These are phyloP conservation scores for Actinia tenebrosa DNA, from an alignment of 64 coral and sea anemone species.

Conservation along the genomic window DNA sequence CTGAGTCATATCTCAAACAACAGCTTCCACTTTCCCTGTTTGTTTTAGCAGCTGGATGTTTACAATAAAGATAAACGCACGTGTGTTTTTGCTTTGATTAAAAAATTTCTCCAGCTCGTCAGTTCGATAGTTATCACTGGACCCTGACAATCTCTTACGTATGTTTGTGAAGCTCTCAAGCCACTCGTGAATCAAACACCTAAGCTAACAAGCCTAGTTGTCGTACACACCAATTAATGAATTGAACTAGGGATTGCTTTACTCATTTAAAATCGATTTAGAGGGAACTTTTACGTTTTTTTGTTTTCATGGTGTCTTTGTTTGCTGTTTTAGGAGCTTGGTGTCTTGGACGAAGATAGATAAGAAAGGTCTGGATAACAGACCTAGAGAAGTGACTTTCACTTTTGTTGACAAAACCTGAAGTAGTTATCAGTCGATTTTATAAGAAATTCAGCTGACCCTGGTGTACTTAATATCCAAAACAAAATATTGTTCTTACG, in stretches of 20 bases:
- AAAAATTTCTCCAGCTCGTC: neutral
- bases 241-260: neutral
- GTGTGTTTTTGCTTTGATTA: conserved; percentile 13
- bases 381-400: neutral
- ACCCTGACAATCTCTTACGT: neutral
- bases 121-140: neutral
- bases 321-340: conserved; percentile 1
- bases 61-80: neutral
- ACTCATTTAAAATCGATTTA: neutral
- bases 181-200: neutral
- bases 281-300: neutral
- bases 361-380: neutral
- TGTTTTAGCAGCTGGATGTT: neutral
- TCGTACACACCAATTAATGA: neutral
- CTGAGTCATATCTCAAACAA: neutral
- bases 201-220: neutral
- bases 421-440: neutral
- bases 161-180: conserved; percentile 4
- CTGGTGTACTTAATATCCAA: too few relatives aligned
- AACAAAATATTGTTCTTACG: too few relatives aligned
- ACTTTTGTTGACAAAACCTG: neutral
- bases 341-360: neutral
- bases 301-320: neutral
- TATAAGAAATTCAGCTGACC: neutral
- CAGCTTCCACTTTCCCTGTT: neutral